Evolutionary conservation across 2,888 invertebrate species (phyloP).

Genomic region (Drosophila buzzatii): DNA sequence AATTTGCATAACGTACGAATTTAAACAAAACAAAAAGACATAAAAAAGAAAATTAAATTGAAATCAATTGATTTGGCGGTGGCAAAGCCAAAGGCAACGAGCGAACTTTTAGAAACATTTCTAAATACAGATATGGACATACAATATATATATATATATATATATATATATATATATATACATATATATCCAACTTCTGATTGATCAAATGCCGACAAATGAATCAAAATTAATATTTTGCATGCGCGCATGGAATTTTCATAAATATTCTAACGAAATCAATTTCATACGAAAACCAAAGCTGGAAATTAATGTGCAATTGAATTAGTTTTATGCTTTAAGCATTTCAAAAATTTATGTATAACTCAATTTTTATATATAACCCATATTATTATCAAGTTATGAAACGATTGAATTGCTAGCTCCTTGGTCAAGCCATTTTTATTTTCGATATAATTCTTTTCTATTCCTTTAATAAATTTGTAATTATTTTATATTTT

Average conservation of each 20-base stretch:
- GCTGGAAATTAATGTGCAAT: conserved; percentile 48
- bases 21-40: conserved; percentile 16
- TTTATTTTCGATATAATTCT: too few species aligned
- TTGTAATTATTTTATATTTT: too few species aligned
- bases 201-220: conserved; percentile 55
- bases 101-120: neutral
- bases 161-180: neutral
- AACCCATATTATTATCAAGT: too few species aligned
- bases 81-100: conserved; percentile 8
- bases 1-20: conserved; percentile 56
- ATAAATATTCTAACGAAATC: conserved; percentile 5
- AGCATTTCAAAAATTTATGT: neutral
- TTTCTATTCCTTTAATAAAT: too few species aligned
- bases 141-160: neutral
- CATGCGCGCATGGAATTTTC: conserved; percentile 24
- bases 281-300: too few species aligned
- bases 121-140: neutral
- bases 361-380: too few species aligned
- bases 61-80: conserved; percentile 64
- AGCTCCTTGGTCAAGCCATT: too few species aligned
- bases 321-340: conserved; percentile 37
- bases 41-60: conserved; percentile 53
- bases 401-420: too few species aligned
- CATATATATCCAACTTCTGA: conserved; percentile 18
- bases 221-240: conserved; percentile 56